phyloP scores from a whole-genome alignment of 53 echinoderm and acorn worm species.

The Echinarachnius parma region DNA sequence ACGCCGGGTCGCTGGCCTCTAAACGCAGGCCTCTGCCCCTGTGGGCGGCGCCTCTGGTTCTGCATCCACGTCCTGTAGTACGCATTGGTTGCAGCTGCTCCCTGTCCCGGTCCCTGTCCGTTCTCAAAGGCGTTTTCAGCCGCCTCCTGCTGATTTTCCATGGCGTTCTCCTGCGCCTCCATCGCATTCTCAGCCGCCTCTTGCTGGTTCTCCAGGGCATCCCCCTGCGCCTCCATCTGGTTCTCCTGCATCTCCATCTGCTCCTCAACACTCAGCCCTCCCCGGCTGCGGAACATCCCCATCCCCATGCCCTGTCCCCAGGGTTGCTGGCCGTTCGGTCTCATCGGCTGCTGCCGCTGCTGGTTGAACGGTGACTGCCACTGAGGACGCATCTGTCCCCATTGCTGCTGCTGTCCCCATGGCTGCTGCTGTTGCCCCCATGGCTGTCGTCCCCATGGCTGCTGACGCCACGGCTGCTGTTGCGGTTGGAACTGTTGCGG shows the following conservation, averaged over 20 bases:
- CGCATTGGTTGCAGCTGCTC: slow-evolving; percentile 1
- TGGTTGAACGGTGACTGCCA: neutral
- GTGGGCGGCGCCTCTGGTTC: too few species aligned
- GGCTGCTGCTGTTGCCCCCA: slow-evolving; percentile 2
- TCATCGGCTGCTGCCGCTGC: neutral
- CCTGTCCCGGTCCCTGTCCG: neutral
- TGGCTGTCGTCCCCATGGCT: neutral
- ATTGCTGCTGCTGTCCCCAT: neutral
- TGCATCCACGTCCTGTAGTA: slow-evolving; percentile 34
- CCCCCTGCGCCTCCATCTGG: neutral
- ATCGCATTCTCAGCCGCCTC: slow-evolving; percentile 1
- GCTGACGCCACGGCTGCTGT: slow-evolving; percentile 5
- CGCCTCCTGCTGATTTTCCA: slow-evolving; percentile 14
- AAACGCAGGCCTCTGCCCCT: too few species aligned
- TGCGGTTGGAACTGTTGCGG: neutral
- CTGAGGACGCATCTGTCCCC: too few species aligned
- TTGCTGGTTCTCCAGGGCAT: slow-evolving; percentile 2
- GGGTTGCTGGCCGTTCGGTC: too few species aligned
- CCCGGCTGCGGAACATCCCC: too few species aligned
- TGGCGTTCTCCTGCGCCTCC: slow-evolving; percentile 6
- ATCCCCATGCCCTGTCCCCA: too few species aligned
- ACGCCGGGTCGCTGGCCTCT: too few species aligned
- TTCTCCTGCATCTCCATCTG: slow-evolving; percentile 31
- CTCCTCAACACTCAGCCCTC: too few species aligned
- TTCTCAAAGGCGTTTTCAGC: slow-evolving; percentile 10